These are phyloP conservation scores for Macrophya annulata DNA, from an alignment of 2,888 invertebrate genomes.

Conservation along the genomic window DNA sequence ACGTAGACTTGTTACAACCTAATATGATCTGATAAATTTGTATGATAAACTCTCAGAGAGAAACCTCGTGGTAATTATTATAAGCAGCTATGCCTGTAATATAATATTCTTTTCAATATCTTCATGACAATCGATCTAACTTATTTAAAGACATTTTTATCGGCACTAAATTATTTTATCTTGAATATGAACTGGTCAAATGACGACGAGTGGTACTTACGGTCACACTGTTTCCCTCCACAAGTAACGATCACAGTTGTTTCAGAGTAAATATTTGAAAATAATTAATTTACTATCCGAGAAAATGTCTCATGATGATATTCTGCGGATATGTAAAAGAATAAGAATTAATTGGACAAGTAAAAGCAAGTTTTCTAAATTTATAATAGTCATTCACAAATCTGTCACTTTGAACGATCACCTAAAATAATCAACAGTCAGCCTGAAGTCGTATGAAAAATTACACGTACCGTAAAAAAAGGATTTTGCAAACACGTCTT, in stretches of 20 bases:
- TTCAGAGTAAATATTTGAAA: constrained; percentile 16
- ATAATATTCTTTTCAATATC: too few relatives aligned
- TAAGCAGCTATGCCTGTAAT: too few relatives aligned
- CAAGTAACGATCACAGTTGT: constrained; percentile 35
- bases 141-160: neutral
- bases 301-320: constrained; percentile 42
- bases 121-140: neutral
- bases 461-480: constrained; percentile 33
- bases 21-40: neutral
- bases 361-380: neutral
- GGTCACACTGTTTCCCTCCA: constrained; percentile 23
- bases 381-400: constrained; percentile 3
- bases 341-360: neutral
- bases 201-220: constrained; percentile 38
- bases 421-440: constrained; percentile 4
- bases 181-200: constrained; percentile 2
- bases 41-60: neutral
- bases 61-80: too few relatives aligned
- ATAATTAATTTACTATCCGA: constrained; percentile 32
- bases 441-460: neutral
- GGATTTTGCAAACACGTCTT: constrained; percentile 27
- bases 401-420: constrained; percentile 35
- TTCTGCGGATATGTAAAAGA: constrained; percentile 42
- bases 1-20: too few relatives aligned
- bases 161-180: neutral